A percentile compares a stretch with the other conserved stretches of the same genome.
phyloP scores from a whole-genome alignment of 2,113 vertebrate species.

The Lethenteron reissneri region DNA sequence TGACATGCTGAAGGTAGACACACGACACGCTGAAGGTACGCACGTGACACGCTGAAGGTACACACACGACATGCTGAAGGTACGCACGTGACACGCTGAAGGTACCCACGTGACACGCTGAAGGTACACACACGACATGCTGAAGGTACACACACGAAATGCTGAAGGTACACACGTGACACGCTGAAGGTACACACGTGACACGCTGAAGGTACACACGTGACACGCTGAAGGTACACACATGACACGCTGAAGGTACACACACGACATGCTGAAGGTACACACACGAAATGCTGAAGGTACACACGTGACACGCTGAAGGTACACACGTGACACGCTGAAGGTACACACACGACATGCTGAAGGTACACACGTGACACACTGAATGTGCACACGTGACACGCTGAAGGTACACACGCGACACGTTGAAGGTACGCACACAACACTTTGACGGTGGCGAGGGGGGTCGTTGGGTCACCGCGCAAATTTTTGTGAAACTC shows the following conservation, averaged over 20 bases:
- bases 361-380: constrained; percentile 30
- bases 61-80: constrained; percentile 47
- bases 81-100: constrained; percentile 15
- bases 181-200: constrained; percentile 27
- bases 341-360: constrained; percentile 28
- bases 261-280: too few species aligned
- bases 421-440: constrained; percentile 44
- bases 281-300: too few species aligned
- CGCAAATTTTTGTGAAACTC: too few species aligned
- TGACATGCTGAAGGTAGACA: too few species aligned
- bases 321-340: too few species aligned
- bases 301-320: too few species aligned
- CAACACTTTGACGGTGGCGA: constrained; percentile 20
- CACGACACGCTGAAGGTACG: constrained; percentile 45
- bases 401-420: constrained; percentile 17
- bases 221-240: too few species aligned
- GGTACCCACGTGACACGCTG: constrained; percentile 36
- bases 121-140: constrained; percentile 27
- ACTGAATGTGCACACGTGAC: too few species aligned
- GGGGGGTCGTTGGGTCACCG: too few species aligned
- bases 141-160: constrained; percentile 33
- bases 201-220: neutral
- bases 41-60: constrained; percentile 16
- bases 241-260: too few species aligned
- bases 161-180: constrained; percentile 32